Base-by-base conservation (phyloP, 2,797 vertebrate species). In the Myotis findleyi region DNA sequence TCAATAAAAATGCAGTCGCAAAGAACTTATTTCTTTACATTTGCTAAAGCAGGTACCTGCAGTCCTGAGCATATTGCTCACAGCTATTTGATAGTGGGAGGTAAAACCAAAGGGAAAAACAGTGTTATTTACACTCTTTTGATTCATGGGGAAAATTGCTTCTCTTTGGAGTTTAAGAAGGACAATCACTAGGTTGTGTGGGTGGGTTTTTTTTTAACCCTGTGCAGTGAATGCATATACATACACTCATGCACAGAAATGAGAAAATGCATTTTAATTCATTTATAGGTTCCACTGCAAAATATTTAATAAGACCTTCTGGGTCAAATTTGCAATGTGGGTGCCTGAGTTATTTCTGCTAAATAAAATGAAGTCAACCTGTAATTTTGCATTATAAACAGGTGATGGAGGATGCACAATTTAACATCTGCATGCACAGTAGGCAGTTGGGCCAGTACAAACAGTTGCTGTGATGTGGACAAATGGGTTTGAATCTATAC, bases 341-440 rank as follows among this genome's bases (percentile, higher is more conserved):
- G 89, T 81, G 79, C 51, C 80, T 76, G 64, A 89, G 66, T 92
- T 85, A 91, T 92, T 86, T 55, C 73, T 86, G 87, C 82, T 95
- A 91, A 53, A 94, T 86, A 93, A 92, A 95, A 95, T 93, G 53
- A 76, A 95, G 83, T 94, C 91, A 94, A 44, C 53, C 83, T 96
- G 93, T 94, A 93, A 95, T 76, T 96, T 94, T 59, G n/a, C 87
- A 96, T 95, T 95, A 95, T 79, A 93, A 86, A 89, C 93, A 93
- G 73, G 77, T 4, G n/a, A 76, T 77, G 0, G 4, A 75, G 47
- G 53, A 87, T 51, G 49, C 57, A 59, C 33, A 92, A 66, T 80
- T 82, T 81, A 91, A 88, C 88, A 96, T 95, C 93, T 95, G 86
- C 47, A 33, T 88, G 66, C 86, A 66, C 3, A 91, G 71, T 30